Conservation (phyloP, 2,113 vertebrate species). For the Machaerirhynchus nigripectus region DNA sequence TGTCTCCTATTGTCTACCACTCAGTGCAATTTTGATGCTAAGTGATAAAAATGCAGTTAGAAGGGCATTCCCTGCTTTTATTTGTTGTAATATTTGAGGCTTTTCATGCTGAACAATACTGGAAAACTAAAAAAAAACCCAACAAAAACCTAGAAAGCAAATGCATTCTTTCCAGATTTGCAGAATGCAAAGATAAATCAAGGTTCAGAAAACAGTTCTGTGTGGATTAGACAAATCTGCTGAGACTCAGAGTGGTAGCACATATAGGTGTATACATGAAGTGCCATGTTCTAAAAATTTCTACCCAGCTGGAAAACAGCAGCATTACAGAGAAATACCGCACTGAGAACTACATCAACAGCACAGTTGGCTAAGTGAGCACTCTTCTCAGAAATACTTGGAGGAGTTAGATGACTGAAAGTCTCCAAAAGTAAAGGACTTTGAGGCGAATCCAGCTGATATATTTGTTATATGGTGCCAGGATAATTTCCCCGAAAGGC, state of each 20-base stretch:
- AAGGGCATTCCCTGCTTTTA: background rate
- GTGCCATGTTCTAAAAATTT: background rate
- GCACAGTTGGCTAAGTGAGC: background rate
- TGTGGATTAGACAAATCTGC: background rate
- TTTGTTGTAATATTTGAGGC: background rate
- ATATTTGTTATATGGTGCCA: conserved; percentile 21
- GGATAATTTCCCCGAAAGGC: background rate
- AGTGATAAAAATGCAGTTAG: conserved; percentile 11
- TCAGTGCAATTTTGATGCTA: background rate
- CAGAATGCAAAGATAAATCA: background rate
- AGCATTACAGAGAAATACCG: conserved; percentile 1
- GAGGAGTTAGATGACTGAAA: background rate
- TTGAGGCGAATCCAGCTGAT: conserved; percentile 1
- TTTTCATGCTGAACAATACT: background rate
- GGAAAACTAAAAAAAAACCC: background rate
- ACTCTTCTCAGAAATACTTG: conserved; percentile 22
- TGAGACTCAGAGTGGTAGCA: background rate
- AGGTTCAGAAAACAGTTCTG: background rate
- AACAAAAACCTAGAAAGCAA: background rate
- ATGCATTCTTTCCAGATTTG: background rate
- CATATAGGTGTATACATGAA: background rate
- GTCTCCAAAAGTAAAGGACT: background rate
- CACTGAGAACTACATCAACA: background rate
- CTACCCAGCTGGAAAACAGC: background rate
- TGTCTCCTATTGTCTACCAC: background rate